Evolutionary conservation across 2,888 invertebrate genomes (phyloP), one percentile per base, ranked within the genome.

Genomic region (Salpingus planirostris): DNA sequence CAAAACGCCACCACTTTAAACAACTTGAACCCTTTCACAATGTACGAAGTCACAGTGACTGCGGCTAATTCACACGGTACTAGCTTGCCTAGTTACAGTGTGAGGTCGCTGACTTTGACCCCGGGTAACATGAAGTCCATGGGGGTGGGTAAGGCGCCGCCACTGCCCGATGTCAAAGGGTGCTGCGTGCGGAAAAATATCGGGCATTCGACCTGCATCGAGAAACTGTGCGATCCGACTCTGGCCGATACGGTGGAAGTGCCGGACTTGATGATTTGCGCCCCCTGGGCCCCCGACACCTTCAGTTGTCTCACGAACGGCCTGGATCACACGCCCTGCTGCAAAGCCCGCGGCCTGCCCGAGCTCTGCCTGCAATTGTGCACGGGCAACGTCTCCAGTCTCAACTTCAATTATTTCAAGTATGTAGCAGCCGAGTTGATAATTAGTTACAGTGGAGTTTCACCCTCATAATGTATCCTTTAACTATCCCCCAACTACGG

Each of bases 191-290:
- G 72, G 2, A 78, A 76, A 24, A 85, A 84, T 0, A 77, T 88
- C 55, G 76, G 74, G 24, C 83, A 85, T 58, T 73, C 74, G 43
- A 76, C 76, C 28, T 88, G 88, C 54, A 65, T 87, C 12, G 77
- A 80, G 51, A 84, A 81, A 54, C 71, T 89, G 46, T 89, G 88
- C 54, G 85, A 87, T 59, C 86, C 87, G 0, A 73, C 55, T n/a
- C 47, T 62, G 57, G 49, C 68, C 54, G 60, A 60, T 27, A 48
- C 52, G 3, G 53, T 62, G 44, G 55, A 79, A 67, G 76, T 82
- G 42, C 83, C 87, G 24, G 87, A 88, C 59, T 69, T 88, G 57
- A 87, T 89, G 84, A 86, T 88, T 23, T 89, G 88, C 62, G 88
- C 88, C 0, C 88, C 88, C 0, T 88, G 87, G 86, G 84, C 86